Percentiles rank a stretch among this genome's conserved stretches.
phyloP scores from a whole-genome alignment of 2,797 vertebrate species.

The Gorsachius magnificus region DNA sequence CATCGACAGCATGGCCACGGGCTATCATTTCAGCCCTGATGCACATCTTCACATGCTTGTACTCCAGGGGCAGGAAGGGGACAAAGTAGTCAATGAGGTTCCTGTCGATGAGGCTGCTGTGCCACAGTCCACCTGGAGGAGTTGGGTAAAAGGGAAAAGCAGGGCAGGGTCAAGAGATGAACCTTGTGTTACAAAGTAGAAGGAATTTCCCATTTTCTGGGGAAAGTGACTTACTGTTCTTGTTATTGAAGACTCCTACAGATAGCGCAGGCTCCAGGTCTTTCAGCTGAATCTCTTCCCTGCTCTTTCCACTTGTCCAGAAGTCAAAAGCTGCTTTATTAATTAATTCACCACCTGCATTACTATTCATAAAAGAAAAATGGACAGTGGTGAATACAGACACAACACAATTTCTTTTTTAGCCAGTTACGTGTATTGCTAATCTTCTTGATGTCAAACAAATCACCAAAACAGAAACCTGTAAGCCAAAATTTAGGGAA shows the following conservation, averaged over 20 bases:
- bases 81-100: slow-evolving; percentile 93
- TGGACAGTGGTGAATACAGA: neutral
- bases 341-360: slow-evolving; percentile 89
- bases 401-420: neutral
- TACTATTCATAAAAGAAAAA: slow-evolving; percentile 74
- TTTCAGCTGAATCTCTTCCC: slow-evolving; percentile 87
- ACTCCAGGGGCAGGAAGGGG: slow-evolving; percentile 93
- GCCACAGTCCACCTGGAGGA: slow-evolving; percentile 89
- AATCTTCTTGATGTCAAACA: neutral
- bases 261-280: slow-evolving; percentile 84
- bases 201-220: neutral
- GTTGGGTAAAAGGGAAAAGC: neutral
- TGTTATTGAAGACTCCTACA: slow-evolving; percentile 89
- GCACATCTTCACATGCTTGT: slow-evolving; percentile 87
- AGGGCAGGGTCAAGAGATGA: neutral
- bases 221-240: slow-evolving; percentile 82
- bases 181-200: neutral
- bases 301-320: slow-evolving; percentile 80
- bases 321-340: slow-evolving; percentile 83
- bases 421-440: neutral
- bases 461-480: neutral
- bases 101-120: slow-evolving; percentile 87
- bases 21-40: slow-evolving; percentile 81
- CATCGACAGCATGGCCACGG: slow-evolving; percentile 44
- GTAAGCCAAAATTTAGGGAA: neutral